Evolutionary conservation across 2,888 invertebrate genomes (phyloP), one percentile per base, ranked within the genome.

Genomic region (Cybosia mesomella): DNA sequence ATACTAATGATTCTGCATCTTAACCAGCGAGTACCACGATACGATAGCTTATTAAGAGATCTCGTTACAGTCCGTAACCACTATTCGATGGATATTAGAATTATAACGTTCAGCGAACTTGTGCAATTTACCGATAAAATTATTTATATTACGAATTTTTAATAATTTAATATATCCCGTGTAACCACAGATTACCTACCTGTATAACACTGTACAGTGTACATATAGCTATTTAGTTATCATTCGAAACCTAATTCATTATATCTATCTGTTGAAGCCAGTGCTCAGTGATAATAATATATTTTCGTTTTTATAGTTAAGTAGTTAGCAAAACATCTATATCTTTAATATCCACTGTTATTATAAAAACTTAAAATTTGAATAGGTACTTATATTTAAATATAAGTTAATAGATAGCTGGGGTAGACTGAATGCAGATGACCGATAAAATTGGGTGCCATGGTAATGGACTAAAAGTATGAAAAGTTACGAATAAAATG

Each of bases 171-270:
- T 54, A n/a, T n/a, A n/a, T 62, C n/a, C 21, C 34, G 10, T 15
- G n/a, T 49, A 43, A 43, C 22, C 18, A n/a, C 39, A 10, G 10
- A 39, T 39, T 49, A 18, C 15, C 7, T 49, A 18, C 15, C 7
- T 61, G 18, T 28, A 36, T 63, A 63, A 63, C 54, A 34, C 63
- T 63, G 63, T 63, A 63, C 63, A 63, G 24, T 53, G 28, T 28
- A 58, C 7, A 11, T 36, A 49, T 11, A 32, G 13, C 22, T 63
- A 34, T n/a, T 0, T 34, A 54, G 15, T 54, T 54, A 54, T 62
- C n/a, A 34, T 15, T 53, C 28, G 32, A 34, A 63, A 63, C 54
- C 22, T 63, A 34, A 63, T 54, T 63, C 18, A 15, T 9, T 53
- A 53, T n/a, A 18, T 34, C 32, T 53, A 21, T 11, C n/a, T 24